A percentile compares a stretch with the other conserved stretches of the same genome.
Evolutionary conservation across 2,797 vertebrate species (phyloP).

Genomic region (Crypturellus tataupa): DNA sequence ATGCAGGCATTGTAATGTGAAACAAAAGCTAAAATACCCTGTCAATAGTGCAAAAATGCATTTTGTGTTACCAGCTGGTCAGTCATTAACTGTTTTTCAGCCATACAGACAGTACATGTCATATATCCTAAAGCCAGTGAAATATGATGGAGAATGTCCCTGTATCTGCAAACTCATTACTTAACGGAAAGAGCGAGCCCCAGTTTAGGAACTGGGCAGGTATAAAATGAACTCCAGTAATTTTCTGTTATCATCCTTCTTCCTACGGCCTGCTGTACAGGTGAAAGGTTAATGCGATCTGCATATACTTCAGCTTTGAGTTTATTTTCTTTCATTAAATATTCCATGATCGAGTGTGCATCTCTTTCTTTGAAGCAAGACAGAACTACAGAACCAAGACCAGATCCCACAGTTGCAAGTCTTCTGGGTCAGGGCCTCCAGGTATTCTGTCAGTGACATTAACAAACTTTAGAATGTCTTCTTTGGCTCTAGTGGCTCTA

Average conservation of each 20-base stretch:
- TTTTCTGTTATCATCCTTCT: not conserved
- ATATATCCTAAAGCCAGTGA: not conserved
- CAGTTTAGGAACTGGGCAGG: not conserved
- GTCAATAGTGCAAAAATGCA: not conserved
- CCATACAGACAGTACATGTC: not conserved
- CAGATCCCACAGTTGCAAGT: not conserved
- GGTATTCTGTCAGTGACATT: not conserved
- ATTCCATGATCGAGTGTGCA: not conserved
- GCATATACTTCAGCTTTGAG: not conserved
- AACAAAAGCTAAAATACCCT: slow-evolving; percentile 42
- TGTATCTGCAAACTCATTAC: not conserved
- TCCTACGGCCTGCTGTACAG: not conserved
- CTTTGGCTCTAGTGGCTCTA: not conserved
- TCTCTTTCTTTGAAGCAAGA: not conserved
- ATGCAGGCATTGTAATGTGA: not conserved
- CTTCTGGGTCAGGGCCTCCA: not conserved
- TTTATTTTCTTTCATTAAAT: not conserved
- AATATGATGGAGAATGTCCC: not conserved
- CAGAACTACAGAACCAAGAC: not conserved
- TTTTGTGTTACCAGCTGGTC: slow-evolving; percentile 33
- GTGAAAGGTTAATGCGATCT: not conserved
- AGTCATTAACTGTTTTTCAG: slow-evolving; percentile 36
- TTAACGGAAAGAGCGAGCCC: not conserved
- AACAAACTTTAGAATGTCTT: not conserved
- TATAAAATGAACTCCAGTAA: not conserved